A percentile compares a stretch with the other conserved stretches of the same genome.
Conservation (phyloP, 2,797 vertebrate species). For the Oreortyx pictus region DNA sequence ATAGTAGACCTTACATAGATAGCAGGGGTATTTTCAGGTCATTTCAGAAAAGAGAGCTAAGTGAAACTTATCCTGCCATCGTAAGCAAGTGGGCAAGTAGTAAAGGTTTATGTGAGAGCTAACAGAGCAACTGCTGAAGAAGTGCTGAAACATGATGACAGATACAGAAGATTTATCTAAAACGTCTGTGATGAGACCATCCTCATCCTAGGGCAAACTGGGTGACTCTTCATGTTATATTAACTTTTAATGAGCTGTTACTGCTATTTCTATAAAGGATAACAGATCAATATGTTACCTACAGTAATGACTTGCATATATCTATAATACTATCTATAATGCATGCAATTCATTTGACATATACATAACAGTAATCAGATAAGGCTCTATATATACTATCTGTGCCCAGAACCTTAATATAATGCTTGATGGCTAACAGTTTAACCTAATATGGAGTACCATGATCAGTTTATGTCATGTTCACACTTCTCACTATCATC, state of each 20-base stretch:
- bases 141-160: neutral
- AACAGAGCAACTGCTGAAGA: neutral
- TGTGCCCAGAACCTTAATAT: neutral
- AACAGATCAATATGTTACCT: neutral
- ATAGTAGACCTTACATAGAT: accelerated
- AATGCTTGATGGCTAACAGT: neutral
- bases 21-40: neutral
- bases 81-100: neutral
- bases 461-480: neutral
- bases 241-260: neutral
- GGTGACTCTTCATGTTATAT: neutral
- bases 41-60: neutral
- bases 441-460: neutral
- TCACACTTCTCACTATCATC: neutral
- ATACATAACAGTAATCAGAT: neutral
- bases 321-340: neutral
- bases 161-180: neutral
- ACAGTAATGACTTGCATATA: neutral
- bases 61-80: neutral
- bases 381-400: neutral
- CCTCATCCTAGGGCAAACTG: neutral
- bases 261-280: neutral
- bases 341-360: neutral
- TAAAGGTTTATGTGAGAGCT: neutral
- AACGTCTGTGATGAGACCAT: neutral